Base-by-base conservation (phyloP, 2,113 vertebrate species). In the Pelecanoides urinatrix region DNA sequence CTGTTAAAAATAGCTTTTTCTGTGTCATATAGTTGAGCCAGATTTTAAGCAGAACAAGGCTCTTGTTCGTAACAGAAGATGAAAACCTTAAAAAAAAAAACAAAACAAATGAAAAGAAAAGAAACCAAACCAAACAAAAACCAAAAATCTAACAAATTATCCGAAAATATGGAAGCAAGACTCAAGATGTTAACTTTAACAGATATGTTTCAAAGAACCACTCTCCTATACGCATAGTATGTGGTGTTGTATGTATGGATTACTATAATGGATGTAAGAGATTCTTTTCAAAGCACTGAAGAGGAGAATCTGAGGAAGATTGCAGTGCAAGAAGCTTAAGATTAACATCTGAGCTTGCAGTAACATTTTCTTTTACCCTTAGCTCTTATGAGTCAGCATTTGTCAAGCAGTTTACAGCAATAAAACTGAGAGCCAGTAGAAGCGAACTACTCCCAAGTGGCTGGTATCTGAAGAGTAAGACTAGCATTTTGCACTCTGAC, bases 401-500 rank as follows among this genome's bases (percentile, higher is more conserved):
- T 90, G 30, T 80, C 49, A 78, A 83, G 83, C 30, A 70, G 81
- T 93, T 82, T 74, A 77, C 38, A 56, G 85, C 94, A 85, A 40
- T 89, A 94, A 94, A 92, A 95, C 53, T 21, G n/a, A 86, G 87
- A 91, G 56, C 44, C 34, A 50, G 83, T 52, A 86, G 62, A 96
- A 89, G 58, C 49, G 70, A 95, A 72, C 67, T 78, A 34, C 56
- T 96, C 95, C 91, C 94, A 79, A 34, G 82, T 42, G 92, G 55
- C 81, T 68, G 83, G 42, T 92, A 63, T 96, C 61, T 87, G 87
- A 89, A 89, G 40, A 47, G 76, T 91, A 79, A 95, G 76, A 92
- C 88, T 85, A 93, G 86, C 38, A 34, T 89, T 96, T 87, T 42
- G 92, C 96, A 92, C 94, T 94, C 42, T 93, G 97, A 91, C 94